Evolutionary conservation across 2,113 vertebrate genomes (phyloP), one percentile per base, ranked within the genome.

Genomic region (Rhinopomastus cyanomelas): DNA sequence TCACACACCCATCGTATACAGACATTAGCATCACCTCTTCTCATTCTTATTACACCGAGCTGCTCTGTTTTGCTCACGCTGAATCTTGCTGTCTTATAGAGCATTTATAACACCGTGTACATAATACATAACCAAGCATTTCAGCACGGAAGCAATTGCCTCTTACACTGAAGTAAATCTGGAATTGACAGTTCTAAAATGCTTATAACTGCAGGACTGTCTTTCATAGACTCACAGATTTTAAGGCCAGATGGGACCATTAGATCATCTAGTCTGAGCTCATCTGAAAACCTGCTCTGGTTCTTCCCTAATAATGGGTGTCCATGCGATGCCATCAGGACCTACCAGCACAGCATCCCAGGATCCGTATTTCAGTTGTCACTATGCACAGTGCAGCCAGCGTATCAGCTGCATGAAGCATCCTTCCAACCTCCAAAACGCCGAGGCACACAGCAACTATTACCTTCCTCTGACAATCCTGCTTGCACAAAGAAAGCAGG

Each of bases 201-300:
- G 95, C 93, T 94, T 94, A 69, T 94, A 94, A 93, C 93, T 95
- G 93, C 93, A 83, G 95, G 95, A 96, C 94, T 87, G 81, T 93
- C 95, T 96, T 93, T 93, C 95, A 94, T 89, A 95, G 87, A 96
- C 83, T 95, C 95, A 96, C 93, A 96, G 95, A 96, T 96, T 96
- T 94, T 94, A 96, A 96, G 95, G 91, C 95, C 94, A 96, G 93
- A 95, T 95, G 94, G 93, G 94, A 94, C 94, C 92, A 95, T 95
- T 96, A 96, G 92, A 94, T 96, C 94, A 95, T 95, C 94, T 95
- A 94, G 94, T 95, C 95, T 96, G 95, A 96, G 94, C 94, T 95
- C 94, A 96, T 96, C 94, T 95, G 89, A 95, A 96, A 93, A 96
- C 95, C 95, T 96, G 93, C 94, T 96, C 93, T 96, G 94, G 95